Conservation (phyloP, 2,113 vertebrate species). For the Aramus guarauna region DNA sequence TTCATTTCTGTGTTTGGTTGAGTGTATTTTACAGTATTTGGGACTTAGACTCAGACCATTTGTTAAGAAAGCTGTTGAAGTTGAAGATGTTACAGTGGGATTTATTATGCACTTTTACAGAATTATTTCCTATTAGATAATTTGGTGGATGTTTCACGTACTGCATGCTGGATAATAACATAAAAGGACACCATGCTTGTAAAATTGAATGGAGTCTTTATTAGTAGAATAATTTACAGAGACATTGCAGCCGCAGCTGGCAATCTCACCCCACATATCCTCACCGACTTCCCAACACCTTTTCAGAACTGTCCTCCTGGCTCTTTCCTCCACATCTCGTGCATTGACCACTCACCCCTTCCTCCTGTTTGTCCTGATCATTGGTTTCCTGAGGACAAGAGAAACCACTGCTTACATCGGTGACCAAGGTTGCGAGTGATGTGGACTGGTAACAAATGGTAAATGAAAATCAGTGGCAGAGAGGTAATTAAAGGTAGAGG, state of each 20-base stretch:
- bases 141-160: conserved; percentile 2
- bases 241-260: background rate
- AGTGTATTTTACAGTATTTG: background rate
- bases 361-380: background rate
- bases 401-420: background rate
- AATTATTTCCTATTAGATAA: conserved; percentile 49
- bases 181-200: background rate
- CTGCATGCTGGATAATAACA: conserved; percentile 6
- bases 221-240: conserved; percentile 12
- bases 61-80: background rate
- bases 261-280: background rate
- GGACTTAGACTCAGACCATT: background rate
- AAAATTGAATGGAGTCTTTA: background rate
- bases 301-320: background rate
- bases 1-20: background rate
- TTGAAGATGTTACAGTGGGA: background rate
- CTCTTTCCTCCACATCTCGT: background rate
- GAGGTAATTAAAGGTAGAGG: background rate
- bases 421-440: background rate
- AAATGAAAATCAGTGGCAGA: background rate
- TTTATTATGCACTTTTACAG: conserved; percentile 29
- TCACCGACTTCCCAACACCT: background rate
- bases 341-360: background rate
- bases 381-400: background rate
- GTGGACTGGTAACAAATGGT: background rate